phyloP scores from a whole-genome alignment of 1,140 invertebrate species.

The Drosophila nikananu region DNA sequence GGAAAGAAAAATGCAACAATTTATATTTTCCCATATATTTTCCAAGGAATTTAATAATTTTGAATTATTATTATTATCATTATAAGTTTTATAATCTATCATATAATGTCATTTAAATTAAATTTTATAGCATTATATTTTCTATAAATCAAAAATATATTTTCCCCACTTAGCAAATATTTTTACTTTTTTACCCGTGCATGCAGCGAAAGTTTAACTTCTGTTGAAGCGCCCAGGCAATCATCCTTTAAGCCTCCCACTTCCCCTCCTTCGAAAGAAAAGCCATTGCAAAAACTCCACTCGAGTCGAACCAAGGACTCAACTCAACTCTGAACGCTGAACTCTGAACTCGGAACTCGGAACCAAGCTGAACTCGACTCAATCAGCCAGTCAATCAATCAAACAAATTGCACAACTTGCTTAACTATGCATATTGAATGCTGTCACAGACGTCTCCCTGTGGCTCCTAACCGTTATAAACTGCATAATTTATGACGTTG shows the following conservation, averaged over 20 bases:
- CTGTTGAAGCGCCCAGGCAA: slow-evolving; percentile 13
- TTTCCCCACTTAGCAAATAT: background rate
- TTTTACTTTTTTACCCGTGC: background rate
- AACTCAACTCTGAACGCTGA: slow-evolving; percentile 5
- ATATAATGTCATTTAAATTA: too few relatives aligned
- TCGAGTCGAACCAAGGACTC: slow-evolving; percentile 16
- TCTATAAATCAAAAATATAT: background rate
- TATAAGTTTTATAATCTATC: background rate
- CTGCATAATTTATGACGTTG: slow-evolving; percentile 72
- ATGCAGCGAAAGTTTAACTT: slow-evolving; percentile 17
- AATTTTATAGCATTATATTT: background rate
- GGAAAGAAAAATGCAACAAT: background rate
- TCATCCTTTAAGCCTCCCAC: slow-evolving; percentile 6
- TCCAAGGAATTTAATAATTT: background rate
- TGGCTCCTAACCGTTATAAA: slow-evolving; percentile 21
- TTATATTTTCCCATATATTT: background rate
- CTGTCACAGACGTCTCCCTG: slow-evolving; percentile 57
- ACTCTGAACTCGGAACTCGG: slow-evolving; percentile 8
- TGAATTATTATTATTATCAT: background rate
- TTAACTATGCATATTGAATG: slow-evolving; percentile 77
- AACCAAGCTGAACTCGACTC: slow-evolving; percentile 34
- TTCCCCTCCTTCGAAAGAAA: background rate
- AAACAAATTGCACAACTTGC: slow-evolving; percentile 74
- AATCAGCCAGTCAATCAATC: slow-evolving; percentile 78
- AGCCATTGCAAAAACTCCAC: slow-evolving; percentile 40